Conservation (phyloP, 2,888 invertebrate species). For the Tachina lurida region DNA sequence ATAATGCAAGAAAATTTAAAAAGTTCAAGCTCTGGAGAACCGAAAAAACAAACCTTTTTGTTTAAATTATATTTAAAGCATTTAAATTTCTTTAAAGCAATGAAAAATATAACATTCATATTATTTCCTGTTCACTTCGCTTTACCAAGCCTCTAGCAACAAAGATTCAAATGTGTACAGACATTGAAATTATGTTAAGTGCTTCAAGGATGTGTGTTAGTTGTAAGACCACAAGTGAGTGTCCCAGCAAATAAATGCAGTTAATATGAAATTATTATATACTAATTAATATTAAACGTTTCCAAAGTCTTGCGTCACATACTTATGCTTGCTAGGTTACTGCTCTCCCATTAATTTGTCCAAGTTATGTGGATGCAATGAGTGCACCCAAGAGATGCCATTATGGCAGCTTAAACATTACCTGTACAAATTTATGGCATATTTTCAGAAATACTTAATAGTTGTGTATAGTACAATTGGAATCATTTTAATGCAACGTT, state of each 20-base stretch:
- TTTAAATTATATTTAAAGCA: too few species aligned
- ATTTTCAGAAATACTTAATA: constrained; percentile 1
- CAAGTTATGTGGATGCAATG: background rate
- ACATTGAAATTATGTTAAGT: constrained; percentile 6
- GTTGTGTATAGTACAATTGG: background rate
- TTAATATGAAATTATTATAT: background rate
- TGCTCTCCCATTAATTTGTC: background rate
- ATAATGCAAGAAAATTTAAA: too few species aligned
- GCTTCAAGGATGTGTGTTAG: background rate
- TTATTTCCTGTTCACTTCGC: background rate
- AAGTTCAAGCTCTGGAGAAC: too few species aligned
- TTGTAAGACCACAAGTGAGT: background rate
- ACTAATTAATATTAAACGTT: background rate
- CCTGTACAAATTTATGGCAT: constrained; percentile 7
- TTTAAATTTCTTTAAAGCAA: too few species aligned
- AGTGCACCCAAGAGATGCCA: background rate
- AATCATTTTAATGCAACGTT: background rate
- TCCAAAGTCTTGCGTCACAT: background rate
- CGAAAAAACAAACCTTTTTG: too few species aligned
- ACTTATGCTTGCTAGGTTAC: background rate
- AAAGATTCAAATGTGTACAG: background rate
- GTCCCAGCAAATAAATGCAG: background rate
- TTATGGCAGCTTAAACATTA: constrained; percentile 16
- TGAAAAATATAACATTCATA: too few species aligned
- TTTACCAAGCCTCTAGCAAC: background rate